Evolutionary conservation across 2,113 vertebrate genomes (phyloP), one percentile per base, ranked within the genome.

Genomic region (Pipra filicauda): DNA sequence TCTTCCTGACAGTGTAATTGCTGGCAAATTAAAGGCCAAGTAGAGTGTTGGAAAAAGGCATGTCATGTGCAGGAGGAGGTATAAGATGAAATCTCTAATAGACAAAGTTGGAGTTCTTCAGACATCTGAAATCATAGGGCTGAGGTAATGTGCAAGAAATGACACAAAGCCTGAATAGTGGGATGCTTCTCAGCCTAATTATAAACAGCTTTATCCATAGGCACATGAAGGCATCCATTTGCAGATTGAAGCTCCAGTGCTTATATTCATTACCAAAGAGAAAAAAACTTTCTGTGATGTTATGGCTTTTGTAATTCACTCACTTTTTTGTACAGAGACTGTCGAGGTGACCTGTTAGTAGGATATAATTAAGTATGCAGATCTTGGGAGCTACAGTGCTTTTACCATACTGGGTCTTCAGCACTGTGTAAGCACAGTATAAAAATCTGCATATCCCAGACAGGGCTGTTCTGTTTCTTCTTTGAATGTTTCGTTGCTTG

Each of bases 401-500:
- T 89, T 76, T 76, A 52, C 44, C 31, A 12, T 66, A 43, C 18
- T 70, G 46, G 41, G 27, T 73, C 6, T 71, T 81, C 73, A 92
- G 24, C 22, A 5, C 33, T 37, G 28, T 71, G 41, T 82, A 72
- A 94, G 15, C 52, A 74, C 1, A 8, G 35, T 57, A 33, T 41
- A 67, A 87, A 95, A 92, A 89, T 84, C 31, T 87, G 12, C 44
- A 27, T 87, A 37, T 64, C 6, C 9, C 39, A 78, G 86, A 91
- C 66, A 84, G 39, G 59, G 13, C 62, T 78, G 13, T 48, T 95
- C 72, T 87, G 35, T 89, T 85, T 87, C 70, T 94, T 71, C 76
- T 80, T 65, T 88, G 70, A 85, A 24, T 57, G 26, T 88, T 95
- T 87, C 41, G 16, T 89, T 91, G 77, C 91, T 95, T 87, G 86